Conservation (phyloP, 2,888 invertebrate genomes). For the Acutogordius australiensis region DNA sequence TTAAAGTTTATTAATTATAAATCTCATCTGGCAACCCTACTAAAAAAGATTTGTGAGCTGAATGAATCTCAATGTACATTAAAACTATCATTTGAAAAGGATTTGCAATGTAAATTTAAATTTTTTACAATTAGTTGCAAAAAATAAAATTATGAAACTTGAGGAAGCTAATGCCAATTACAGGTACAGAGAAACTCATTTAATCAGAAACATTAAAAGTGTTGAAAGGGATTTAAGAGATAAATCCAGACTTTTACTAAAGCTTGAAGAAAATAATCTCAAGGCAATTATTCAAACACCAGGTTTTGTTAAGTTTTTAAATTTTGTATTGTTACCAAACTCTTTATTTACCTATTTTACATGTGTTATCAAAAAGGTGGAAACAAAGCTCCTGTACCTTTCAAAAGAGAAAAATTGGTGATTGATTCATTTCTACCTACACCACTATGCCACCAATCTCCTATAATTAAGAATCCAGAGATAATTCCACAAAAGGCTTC, state of each 20-base stretch:
- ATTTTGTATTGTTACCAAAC: not conserved
- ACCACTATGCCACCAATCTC: too few species aligned
- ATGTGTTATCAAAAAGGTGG: not conserved
- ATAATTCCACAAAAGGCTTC: too few species aligned
- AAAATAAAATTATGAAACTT: not conserved
- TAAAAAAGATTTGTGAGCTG: constrained; percentile 2
- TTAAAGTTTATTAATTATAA: not conserved
- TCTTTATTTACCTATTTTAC: not conserved
- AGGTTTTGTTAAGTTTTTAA: not conserved
- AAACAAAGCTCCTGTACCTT: not conserved
- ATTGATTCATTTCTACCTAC: constrained; percentile 6
- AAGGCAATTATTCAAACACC: constrained; percentile 6
- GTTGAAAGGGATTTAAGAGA: not conserved
- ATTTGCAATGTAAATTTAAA: too few species aligned
- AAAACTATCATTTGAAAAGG: not conserved
- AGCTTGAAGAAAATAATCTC: constrained; percentile 3
- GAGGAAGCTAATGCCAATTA: constrained; percentile 3
- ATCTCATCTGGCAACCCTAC: not conserved
- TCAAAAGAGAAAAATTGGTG: constrained; percentile 2
- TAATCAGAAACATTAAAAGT: not conserved
- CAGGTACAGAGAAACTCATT: not conserved
- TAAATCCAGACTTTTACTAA: not conserved
- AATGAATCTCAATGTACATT: not conserved
- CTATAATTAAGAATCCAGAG: too few species aligned
- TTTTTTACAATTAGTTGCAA: not conserved